Evolutionary conservation across 2,113 vertebrate species (phyloP), one percentile per base, ranked within the genome.

Genomic region (Noturus placidus): DNA sequence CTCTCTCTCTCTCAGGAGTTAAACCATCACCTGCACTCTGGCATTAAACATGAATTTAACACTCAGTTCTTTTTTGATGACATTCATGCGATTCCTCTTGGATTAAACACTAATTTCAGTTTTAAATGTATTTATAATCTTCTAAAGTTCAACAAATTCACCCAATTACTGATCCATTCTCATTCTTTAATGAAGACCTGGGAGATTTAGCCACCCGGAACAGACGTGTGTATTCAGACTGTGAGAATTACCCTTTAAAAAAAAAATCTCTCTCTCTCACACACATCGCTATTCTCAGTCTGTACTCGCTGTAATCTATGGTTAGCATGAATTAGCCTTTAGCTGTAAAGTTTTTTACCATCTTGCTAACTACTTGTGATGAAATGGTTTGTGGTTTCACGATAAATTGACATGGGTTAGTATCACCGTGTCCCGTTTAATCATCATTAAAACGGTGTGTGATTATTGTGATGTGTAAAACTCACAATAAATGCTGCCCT

Each of bases 321-420:
- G 35, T 87, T 67, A 80, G 69, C 59, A 76, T 86, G 83, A 90
- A 61, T 90, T 90, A 90, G 85, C 25, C 85, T 87, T 84, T 76
- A 78, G 65, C 87, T 90, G 87, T 88, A 82, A 87, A 82, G 87
- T 76, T 83, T 70, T 69, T 83, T 86, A 87, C 38, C 63, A 35
- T 17, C 22, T 35, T 35, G 52, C 27, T 79, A n/a, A n/a, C 30
- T 19, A 15, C 46, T 2, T 54, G 6, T 57, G 46, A 56, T 30
- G n/a, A n/a, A n/a, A n/a, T n/a, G n/a, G n/a, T n/a, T n/a, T n/a
- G n/a, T n/a, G n/a, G n/a, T n/a, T n/a, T n/a, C n/a, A n/a, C n/a
- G n/a, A n/a, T n/a, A n/a, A n/a, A n/a, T n/a, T n/a, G n/a, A n/a
- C n/a, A n/a, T n/a, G n/a, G n/a, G n/a, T n/a, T n/a, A n/a, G n/a